Percentiles rank a stretch among this genome's conserved stretches.
These are phyloP conservation scores for Gerosis bhagava DNA, from an alignment of 2,888 invertebrate species.

Conservation along the genomic window DNA sequence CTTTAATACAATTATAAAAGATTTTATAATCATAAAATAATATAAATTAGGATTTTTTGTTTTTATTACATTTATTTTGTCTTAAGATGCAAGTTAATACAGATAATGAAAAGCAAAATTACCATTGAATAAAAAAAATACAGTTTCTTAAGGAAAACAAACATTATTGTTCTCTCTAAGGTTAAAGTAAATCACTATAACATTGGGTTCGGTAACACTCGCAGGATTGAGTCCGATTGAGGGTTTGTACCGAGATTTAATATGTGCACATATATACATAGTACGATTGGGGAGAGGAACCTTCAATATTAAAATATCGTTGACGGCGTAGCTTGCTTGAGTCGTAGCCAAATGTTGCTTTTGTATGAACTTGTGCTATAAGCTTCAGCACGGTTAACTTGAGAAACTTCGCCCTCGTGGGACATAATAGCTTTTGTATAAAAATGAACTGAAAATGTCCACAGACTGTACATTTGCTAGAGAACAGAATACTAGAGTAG, in stretches of 20 bases:
- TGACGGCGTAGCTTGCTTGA: constrained; percentile 9
- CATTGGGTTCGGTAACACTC: not conserved
- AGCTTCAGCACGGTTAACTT: constrained; percentile 29
- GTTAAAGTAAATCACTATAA: constrained; percentile 6
- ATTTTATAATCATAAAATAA: no score
- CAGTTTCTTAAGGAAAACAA: no score
- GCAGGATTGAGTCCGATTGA: constrained; percentile 10
- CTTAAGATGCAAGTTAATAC: no score
- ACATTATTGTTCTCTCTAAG: no score
- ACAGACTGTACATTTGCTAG: constrained; percentile 3
- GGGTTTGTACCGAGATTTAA: constrained; percentile 16
- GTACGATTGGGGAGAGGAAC: constrained; percentile 1
- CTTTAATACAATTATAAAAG: no score
- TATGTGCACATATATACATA: constrained; percentile 9
- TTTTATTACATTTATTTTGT: no score
- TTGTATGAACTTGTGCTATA: constrained; percentile 27
- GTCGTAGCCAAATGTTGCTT: constrained; percentile 20
- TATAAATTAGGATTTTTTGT: no score
- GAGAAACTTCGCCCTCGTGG: constrained; percentile 26
- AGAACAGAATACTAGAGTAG: constrained; percentile 11
- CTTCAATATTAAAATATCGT: constrained; percentile 25
- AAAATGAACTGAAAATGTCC: constrained; percentile 24
- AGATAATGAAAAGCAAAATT: no score
- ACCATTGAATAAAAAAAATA: no score
- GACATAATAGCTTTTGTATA: constrained; percentile 30